These are phyloP conservation scores for Drosophila seguyi DNA, from an alignment of 1,140 invertebrate genomes.

Conservation along the genomic window DNA sequence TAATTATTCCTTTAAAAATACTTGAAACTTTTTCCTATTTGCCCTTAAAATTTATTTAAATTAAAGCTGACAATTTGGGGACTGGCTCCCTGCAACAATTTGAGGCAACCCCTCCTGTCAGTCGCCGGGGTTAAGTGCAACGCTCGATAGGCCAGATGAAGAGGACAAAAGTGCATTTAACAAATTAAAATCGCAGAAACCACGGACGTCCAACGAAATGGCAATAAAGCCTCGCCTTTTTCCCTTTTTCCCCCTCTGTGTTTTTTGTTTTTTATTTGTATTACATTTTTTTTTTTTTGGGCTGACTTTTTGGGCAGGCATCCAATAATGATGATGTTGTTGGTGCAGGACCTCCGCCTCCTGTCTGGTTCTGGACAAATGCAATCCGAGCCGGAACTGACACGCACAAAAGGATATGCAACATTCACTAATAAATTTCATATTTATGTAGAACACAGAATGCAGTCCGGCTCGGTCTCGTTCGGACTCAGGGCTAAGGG, in stretches of 20 bases:
- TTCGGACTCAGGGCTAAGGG: neutral
- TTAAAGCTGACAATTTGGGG: slow-evolving; percentile 33
- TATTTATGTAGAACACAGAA: slow-evolving; percentile 70
- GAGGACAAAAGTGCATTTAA: slow-evolving; percentile 74
- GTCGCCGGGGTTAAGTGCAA: slow-evolving; percentile 34
- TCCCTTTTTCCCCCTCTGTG: neutral
- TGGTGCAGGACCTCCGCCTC: neutral
- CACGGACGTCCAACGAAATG: slow-evolving; percentile 42
- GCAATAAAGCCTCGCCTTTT: slow-evolving; percentile 29
- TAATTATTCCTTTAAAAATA: neutral
- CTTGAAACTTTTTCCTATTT: neutral
- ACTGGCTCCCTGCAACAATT: too few relatives aligned
- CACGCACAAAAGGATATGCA: slow-evolving; percentile 82
- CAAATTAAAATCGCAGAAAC: slow-evolving; percentile 75
- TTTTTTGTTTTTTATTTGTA: neutral
- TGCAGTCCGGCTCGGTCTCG: slow-evolving; percentile 29
- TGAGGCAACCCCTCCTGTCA: neutral
- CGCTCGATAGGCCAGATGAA: slow-evolving; percentile 51
- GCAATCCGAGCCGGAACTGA: slow-evolving; percentile 76
- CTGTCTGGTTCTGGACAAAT: slow-evolving; percentile 41
- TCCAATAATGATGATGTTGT: slow-evolving; percentile 44
- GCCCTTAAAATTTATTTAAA: neutral
- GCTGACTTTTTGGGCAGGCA: slow-evolving; percentile 19
- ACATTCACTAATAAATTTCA: slow-evolving; percentile 82
- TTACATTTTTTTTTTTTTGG: slow-evolving; percentile 8